These are phyloP conservation scores for Lytechinus variegatus DNA, from an alignment of 35 echinoderm and acorn worm genomes.

Conservation along the genomic window DNA sequence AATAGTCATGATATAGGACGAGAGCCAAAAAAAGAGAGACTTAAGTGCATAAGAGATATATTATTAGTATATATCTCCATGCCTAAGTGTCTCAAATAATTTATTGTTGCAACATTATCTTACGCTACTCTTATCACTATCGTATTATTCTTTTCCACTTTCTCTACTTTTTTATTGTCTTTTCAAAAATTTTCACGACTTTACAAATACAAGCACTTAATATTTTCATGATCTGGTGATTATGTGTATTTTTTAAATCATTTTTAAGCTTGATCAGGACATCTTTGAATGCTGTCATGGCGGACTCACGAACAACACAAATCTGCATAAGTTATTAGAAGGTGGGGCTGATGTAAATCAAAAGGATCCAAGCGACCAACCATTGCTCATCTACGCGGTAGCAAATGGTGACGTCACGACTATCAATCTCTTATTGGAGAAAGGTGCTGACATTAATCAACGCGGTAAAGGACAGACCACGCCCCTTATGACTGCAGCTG, in stretches of 20 bases:
- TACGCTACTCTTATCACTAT: background rate
- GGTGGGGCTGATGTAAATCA: constrained; percentile 49
- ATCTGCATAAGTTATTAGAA: constrained; percentile 34
- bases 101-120: background rate
- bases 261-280: constrained; percentile 5
- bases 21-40: background rate
- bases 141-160: no score
- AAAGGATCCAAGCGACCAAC: constrained; percentile 28
- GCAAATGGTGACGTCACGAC: constrained; percentile 38
- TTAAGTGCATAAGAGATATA: no score
- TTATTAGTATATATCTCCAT: no score
- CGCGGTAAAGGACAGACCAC: constrained; percentile 45
- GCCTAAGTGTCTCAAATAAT: constrained; percentile 8
- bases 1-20: no score
- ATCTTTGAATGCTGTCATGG: constrained; percentile 32
- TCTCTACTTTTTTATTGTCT: no score
- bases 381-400: constrained; percentile 41
- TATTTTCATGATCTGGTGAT: no score
- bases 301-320: constrained; percentile 46
- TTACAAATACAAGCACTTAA: background rate
- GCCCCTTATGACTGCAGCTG: constrained; percentile 59
- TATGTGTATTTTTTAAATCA: background rate
- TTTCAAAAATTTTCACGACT: no score
- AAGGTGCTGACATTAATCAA: constrained; percentile 59
- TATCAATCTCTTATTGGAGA: constrained; percentile 30